phyloP scores from a whole-genome alignment of 2,888 invertebrate species.

The Proisotoma minuta region DNA sequence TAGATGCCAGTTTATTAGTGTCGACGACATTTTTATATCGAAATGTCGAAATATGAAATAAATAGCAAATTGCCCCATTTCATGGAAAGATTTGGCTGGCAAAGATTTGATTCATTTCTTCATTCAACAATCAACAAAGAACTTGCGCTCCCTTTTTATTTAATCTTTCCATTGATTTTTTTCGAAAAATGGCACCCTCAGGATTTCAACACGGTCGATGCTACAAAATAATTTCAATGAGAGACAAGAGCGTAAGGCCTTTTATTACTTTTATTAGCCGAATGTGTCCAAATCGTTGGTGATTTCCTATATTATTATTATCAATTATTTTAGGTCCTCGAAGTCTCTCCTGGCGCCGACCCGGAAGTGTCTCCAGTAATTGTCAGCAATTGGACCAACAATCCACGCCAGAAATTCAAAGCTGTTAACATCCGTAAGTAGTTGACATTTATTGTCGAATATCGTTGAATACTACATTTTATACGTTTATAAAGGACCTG shows the following conservation, averaged over 20 bases:
- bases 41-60: too few species aligned
- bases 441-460: not conserved
- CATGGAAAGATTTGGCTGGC: too few species aligned
- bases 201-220: constrained; percentile 16
- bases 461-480: not conserved
- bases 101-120: too few species aligned
- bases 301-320: too few species aligned
- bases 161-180: too few species aligned
- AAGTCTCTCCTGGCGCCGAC: not conserved
- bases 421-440: constrained; percentile 7
- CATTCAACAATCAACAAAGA: too few species aligned
- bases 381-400: not conserved
- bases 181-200: not conserved
- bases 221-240: constrained; percentile 21
- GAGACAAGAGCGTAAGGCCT: constrained; percentile 13
- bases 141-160: too few species aligned
- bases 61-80: too few species aligned
- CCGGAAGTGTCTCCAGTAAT: not conserved
- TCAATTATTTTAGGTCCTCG: constrained; percentile 13
- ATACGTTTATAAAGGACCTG: not conserved
- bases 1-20: too few species aligned
- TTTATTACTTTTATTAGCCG: too few species aligned
- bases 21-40: too few species aligned
- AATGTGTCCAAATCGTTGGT: not conserved
- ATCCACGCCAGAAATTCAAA: constrained; percentile 13